Evolutionary conservation across 2,888 invertebrate genomes (phyloP), one percentile per base, ranked within the genome.

Genomic region (Brachypterus glaber): DNA sequence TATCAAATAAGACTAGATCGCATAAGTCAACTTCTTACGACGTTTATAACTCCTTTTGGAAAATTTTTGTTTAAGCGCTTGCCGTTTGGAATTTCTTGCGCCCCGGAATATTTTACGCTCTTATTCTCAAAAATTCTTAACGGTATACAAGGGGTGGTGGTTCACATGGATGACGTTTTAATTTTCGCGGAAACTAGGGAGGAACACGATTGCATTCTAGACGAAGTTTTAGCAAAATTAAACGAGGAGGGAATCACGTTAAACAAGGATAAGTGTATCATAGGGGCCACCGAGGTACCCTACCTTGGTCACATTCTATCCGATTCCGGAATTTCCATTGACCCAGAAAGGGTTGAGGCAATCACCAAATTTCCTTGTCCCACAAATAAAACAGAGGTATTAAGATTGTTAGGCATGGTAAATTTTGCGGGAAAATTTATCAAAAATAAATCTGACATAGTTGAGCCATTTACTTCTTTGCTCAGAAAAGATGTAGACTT

Each of bases 251-350:
- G 53, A 2, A 38, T 53, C 15, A 53, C 51, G 1, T 12, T 56
- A 4, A 56, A 56, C 33, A 36, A 43, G 35, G 32, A 47, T 2
- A 59, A 61, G 42, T 59, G 57, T 43, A 11, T 44, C 11, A 50
- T 58, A 36, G 45, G 46, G 1, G 44, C 40, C 2, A 21, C 31
- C 13, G 17, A 41, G 29, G 17, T 58, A 4, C 45, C 43, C 5
- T 56, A 52, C 37, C 33, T 60, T 29, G 57, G 58, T 9, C 49
- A 57, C 33, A 17, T 40, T 4, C 40, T 58, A 13, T 49, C 49
- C 5, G 41, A 40, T 5, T 25, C 36, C 18, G 51, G 47, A 11
- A 41, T 53, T 12, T 25, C 24, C 13, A 37, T 52, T 11, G 38
- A 47, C 9, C 41, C 43, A 3, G 41, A 44, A 9, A 39, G 50